phyloP scores from a whole-genome alignment of 1,140 invertebrate genomes.

The Bombus pascuorum region DNA sequence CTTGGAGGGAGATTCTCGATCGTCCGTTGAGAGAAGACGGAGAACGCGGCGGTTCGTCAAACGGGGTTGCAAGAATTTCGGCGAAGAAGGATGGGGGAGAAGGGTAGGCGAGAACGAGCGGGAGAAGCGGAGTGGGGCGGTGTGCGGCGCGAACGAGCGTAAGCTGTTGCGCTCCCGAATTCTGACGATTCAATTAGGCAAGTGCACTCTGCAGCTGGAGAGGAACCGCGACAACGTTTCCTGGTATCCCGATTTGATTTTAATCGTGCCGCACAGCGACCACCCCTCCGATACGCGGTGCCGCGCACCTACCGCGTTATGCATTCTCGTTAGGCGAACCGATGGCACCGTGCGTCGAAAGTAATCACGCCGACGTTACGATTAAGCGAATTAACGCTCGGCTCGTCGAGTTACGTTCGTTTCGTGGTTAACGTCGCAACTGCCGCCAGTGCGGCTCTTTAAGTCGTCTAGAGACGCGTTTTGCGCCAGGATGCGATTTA shows the following conservation, averaged over 20 bases:
- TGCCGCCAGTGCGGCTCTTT: neutral
- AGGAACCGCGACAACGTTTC: conserved; percentile 11
- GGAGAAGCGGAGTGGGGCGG: neutral
- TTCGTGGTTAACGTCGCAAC: neutral
- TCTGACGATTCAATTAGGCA: conserved; percentile 47
- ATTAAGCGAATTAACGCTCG: conserved; percentile 22
- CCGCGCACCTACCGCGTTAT: neutral
- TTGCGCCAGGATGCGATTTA: conserved; percentile 1
- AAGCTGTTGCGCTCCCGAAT: conserved; percentile 13
- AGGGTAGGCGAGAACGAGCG: neutral
- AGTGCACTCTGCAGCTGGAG: neutral
- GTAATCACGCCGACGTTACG: conserved; percentile 22
- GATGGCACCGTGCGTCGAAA: neutral
- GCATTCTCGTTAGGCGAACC: conserved; percentile 8
- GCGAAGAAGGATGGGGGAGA: no score
- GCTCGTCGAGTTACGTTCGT: conserved; percentile 15
- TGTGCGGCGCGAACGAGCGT: neutral
- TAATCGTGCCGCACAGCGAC: conserved; percentile 8
- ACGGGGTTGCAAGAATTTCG: conserved; percentile 40
- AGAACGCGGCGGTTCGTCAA: neutral
- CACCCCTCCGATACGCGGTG: neutral
- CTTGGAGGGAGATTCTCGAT: neutral
- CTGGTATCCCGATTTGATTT: conserved; percentile 25
- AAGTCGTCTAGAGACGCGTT: neutral
- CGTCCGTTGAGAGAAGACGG: neutral